phyloP scores from a whole-genome alignment of 2,113 vertebrate species.

The Rhynchopsitta pachyrhyncha region DNA sequence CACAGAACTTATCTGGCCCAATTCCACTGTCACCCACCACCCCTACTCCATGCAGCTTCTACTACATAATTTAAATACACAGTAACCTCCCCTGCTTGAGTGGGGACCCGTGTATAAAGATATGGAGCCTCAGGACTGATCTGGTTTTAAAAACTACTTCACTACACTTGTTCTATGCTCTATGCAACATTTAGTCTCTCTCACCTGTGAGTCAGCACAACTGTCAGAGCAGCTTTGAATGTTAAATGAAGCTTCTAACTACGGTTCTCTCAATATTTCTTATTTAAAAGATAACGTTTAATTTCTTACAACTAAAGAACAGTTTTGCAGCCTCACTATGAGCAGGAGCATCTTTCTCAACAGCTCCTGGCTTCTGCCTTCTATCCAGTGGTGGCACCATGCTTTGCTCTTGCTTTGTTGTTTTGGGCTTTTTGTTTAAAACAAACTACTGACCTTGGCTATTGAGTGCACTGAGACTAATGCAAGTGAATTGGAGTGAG shows the following conservation, averaged over 20 bases:
- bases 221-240: not conserved
- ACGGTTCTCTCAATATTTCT: not conserved
- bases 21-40: not conserved
- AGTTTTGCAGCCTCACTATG: not conserved
- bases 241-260: not conserved
- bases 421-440: not conserved
- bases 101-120: not conserved
- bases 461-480: not conserved
- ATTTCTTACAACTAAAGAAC: not conserved
- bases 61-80: not conserved
- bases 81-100: not conserved
- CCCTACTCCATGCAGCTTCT: not conserved
- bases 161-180: not conserved
- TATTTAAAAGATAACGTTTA: not conserved
- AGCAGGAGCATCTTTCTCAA: not conserved
- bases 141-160: not conserved
- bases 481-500: not conserved
- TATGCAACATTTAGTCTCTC: not conserved
- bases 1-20: not conserved
- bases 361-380: not conserved
- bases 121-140: not conserved
- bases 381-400: not conserved
- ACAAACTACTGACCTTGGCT: not conserved
- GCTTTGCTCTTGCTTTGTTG: not conserved
- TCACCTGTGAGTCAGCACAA: not conserved